Evolutionary conservation across 2,888 invertebrate species (phyloP).

Genomic region (Uloborus plumipes): DNA sequence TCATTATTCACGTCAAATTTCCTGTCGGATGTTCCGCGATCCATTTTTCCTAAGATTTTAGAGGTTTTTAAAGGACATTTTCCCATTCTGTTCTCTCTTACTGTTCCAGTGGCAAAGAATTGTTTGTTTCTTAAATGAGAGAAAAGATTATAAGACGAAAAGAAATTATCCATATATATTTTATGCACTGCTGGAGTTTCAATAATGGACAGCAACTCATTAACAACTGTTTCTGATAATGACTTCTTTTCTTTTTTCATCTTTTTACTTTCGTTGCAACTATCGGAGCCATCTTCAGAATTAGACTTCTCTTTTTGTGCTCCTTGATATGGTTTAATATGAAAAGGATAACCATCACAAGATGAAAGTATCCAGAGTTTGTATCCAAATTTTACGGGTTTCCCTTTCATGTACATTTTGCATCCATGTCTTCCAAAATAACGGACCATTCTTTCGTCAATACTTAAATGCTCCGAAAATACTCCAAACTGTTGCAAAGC

Average conservation of each 20-base stretch:
- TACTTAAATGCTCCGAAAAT: slow-evolving; percentile 11
- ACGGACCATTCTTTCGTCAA: slow-evolving; percentile 3
- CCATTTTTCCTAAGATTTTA: not conserved
- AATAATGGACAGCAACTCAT: not conserved
- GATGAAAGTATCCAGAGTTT: not conserved
- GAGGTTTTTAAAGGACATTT: not conserved
- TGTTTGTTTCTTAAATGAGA: not conserved
- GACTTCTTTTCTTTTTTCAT: not conserved
- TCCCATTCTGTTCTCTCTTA: slow-evolving; percentile 6
- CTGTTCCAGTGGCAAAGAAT: slow-evolving; percentile 9
- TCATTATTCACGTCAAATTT: slow-evolving; percentile 2
- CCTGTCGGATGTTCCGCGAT: not conserved
- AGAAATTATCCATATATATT: slow-evolving; percentile 1
- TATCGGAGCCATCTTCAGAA: not conserved
- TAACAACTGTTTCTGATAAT: not conserved
- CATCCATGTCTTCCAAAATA: slow-evolving; percentile 20
- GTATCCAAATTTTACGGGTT: slow-evolving; percentile 4
- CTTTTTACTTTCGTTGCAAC: too few relatives aligned
- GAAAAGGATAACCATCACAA: not conserved
- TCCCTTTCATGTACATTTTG: slow-evolving; percentile 1
- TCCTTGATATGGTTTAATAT: slow-evolving; percentile 17
- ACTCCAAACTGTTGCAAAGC: not conserved
- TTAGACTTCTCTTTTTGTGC: slow-evolving; percentile 8
- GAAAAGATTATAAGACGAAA: slow-evolving; percentile 4
- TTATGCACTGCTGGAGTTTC: not conserved